These are phyloP conservation scores for Peromyscus californicus DNA, from an alignment of 2,113 vertebrate species.

Conservation along the genomic window DNA sequence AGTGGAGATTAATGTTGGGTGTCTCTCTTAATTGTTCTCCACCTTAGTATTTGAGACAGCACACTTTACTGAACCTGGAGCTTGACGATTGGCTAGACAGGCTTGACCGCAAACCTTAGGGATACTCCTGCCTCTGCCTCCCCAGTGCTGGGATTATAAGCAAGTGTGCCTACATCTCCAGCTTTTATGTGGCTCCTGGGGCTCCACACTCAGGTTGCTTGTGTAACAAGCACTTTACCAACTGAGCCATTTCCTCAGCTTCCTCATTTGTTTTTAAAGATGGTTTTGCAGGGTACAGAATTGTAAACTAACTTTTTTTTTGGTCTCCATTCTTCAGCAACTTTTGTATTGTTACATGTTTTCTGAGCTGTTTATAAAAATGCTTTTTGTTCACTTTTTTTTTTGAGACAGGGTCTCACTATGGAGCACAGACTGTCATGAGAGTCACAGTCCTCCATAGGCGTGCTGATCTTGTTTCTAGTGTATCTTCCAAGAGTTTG, in stretches of 20 bases:
- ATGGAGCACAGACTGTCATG: background rate
- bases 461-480: background rate
- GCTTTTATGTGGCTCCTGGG: background rate
- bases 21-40: background rate
- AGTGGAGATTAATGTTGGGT: too few relatives aligned
- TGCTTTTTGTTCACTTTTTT: background rate
- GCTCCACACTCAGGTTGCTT: background rate
- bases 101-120: background rate
- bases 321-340: background rate
- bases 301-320: background rate
- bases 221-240: background rate
- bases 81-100: background rate
- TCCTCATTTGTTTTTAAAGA: background rate
- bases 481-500: conserved; percentile 6
- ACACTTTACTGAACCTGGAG: background rate
- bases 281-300: conserved; percentile 27
- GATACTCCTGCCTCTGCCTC: background rate
- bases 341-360: background rate
- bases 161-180: background rate
- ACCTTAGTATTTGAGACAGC: background rate
- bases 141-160: background rate
- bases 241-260: background rate
- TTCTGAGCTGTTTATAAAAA: background rate
- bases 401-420: background rate
- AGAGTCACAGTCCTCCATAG: background rate